Percentiles rank a stretch among this genome's conserved stretches.
phyloP scores from a whole-genome alignment of 2,888 invertebrate species.

The Atethmia centrago region DNA sequence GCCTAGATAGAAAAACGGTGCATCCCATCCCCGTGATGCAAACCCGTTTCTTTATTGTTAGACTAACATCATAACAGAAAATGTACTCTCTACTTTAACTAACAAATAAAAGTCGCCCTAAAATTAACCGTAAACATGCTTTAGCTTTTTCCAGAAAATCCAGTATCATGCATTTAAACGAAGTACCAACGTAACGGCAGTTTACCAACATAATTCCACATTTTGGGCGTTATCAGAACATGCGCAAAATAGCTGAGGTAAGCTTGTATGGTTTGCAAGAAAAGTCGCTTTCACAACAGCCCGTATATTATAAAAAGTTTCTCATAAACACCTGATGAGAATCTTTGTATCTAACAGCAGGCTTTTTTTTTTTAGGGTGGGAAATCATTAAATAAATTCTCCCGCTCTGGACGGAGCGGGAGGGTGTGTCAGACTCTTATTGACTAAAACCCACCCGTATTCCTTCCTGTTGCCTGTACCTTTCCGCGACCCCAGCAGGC shows the following conservation, averaged over 20 bases:
- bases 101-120: not conserved
- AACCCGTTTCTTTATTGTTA: not conserved
- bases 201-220: slow-evolving; percentile 20
- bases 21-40: not conserved
- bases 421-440: too few species aligned
- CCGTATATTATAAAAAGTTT: too few species aligned
- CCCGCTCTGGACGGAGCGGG: too few species aligned
- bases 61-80: not conserved
- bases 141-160: slow-evolving; percentile 11
- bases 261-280: slow-evolving; percentile 15
- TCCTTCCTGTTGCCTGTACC: too few species aligned
- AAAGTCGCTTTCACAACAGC: not conserved
- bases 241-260: slow-evolving; percentile 26
- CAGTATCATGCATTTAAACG: slow-evolving; percentile 29
- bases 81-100: not conserved
- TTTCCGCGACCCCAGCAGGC: too few species aligned
- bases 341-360: not conserved
- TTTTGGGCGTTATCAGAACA: slow-evolving; percentile 44
- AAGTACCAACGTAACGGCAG: slow-evolving; percentile 23
- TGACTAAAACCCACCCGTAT: too few species aligned
- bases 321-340: too few species aligned
- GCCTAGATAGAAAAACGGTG: not conserved
- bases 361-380: too few species aligned
- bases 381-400: too few species aligned
- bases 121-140: slow-evolving; percentile 12